Conservation (phyloP, 2,113 vertebrate genomes). For the Scomber colias region DNA sequence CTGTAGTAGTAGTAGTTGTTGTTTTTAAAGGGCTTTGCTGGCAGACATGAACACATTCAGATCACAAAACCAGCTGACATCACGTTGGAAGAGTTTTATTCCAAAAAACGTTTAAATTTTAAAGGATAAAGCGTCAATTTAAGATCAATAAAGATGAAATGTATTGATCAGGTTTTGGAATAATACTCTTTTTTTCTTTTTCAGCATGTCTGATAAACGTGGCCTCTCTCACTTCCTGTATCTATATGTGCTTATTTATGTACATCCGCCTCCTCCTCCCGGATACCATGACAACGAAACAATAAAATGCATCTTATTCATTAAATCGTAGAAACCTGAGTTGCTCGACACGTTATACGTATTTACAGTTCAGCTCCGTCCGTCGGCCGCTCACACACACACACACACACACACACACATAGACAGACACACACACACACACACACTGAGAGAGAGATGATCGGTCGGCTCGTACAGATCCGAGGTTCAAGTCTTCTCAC, state of each 20-base stretch:
- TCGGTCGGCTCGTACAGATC: conserved; percentile 18
- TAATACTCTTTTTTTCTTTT: not conserved
- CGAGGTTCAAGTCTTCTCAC: not conserved
- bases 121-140: no score
- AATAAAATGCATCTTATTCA: conserved; percentile 56
- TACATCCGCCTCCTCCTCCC: conserved; percentile 8
- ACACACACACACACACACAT: no score
- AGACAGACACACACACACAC: no score
- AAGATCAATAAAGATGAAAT: not conserved
- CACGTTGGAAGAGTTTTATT: no score
- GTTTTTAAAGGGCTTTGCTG: conserved; percentile 29
- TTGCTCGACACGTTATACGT: conserved; percentile 42
- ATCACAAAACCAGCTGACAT: no score
- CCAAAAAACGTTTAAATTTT: no score
- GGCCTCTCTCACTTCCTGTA: not conserved
- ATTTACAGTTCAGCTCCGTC: conserved; percentile 60
- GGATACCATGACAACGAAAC: conserved; percentile 14
- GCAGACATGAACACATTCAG: not conserved
- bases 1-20: no score
- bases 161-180: not conserved
- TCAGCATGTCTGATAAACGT: no score
- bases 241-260: conserved; percentile 32
- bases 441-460: not conserved
- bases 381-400: not conserved
- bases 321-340: conserved; percentile 79